Conservation (phyloP, 1,140 invertebrate species). For the Atta texana region DNA sequence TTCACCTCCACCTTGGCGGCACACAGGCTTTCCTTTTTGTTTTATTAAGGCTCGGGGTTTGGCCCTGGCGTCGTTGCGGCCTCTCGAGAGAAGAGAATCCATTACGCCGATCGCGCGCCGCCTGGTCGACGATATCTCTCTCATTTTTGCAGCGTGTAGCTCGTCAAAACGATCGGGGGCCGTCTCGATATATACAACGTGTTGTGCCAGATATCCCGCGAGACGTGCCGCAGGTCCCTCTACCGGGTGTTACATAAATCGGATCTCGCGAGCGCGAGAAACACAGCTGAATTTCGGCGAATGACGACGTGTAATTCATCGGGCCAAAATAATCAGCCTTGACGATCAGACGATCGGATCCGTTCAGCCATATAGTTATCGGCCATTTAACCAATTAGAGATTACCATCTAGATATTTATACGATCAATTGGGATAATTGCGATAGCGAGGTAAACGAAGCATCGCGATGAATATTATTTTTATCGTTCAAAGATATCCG, state of each 20-base stretch:
- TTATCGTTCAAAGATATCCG: slow-evolving; percentile 22
- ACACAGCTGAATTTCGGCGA: slow-evolving; percentile 37
- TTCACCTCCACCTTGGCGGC: slow-evolving; percentile 28
- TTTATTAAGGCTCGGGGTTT: slow-evolving; percentile 27
- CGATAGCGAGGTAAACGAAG: slow-evolving; percentile 38
- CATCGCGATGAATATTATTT: slow-evolving; percentile 21
- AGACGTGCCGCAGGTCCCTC: slow-evolving; percentile 15
- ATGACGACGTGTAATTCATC: slow-evolving; percentile 46
- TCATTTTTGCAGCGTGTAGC: slow-evolving; percentile 62
- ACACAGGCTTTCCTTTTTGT: background rate
- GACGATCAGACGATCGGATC: slow-evolving; percentile 19
- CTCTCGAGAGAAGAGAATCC: slow-evolving; percentile 44
- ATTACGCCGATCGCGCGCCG: slow-evolving; percentile 54
- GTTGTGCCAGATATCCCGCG: slow-evolving; percentile 47
- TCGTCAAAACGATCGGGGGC: slow-evolving; percentile 45
- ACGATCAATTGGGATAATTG: slow-evolving; percentile 51
- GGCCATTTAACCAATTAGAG: slow-evolving; percentile 59
- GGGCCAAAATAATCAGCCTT: slow-evolving; percentile 49
- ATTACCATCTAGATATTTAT: slow-evolving; percentile 57
- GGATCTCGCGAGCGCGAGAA: slow-evolving; percentile 36
- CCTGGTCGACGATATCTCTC: slow-evolving; percentile 54
- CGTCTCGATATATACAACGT: slow-evolving; percentile 31
- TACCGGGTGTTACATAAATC: slow-evolving; percentile 50
- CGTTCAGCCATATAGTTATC: slow-evolving; percentile 44
- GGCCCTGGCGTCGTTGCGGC: slow-evolving; percentile 21